Base-by-base conservation (phyloP, 2,797 vertebrate genomes). In the Anguilla megastoma region DNA sequence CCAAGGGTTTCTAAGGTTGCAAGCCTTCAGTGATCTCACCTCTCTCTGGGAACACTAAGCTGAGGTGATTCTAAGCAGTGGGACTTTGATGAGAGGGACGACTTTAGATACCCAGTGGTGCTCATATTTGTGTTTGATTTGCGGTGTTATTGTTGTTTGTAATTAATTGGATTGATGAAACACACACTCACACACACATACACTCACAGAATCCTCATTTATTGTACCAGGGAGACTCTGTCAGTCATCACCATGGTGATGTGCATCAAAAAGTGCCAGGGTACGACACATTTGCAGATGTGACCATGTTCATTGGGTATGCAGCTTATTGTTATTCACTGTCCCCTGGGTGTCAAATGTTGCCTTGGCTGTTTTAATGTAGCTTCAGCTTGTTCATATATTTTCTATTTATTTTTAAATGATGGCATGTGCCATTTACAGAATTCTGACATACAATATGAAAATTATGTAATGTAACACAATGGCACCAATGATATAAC, bases 201-300 rank as follows among this genome's bases (percentile, higher is more conserved):
- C 30, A 71, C 45, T 54, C 41, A 87, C 36, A n/a, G 36, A 88
- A 52, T 48, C 85, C 87, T 88, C 58, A 86, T 92, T 91, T 91
- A 91, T 91, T 88, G 86, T 85, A 30, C 86, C 30, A 88, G 76
- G 83, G 89, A 87, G 85, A 88, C 91, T 41, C 63, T 89, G 89
- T 85, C 89, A 76, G 90, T 91, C 88, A 90, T 93, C 90, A 89
- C 91, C 91, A 92, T 91, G 88, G 90, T 74, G 90, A 71, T 63
- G 45, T 50, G 86, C 52, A 69, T 89, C 86, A 66, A 66, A 76
- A 71, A 91, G 88, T 63, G 89, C 89, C 80, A 76, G 69, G 88
- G 90, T 90, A 90, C 90, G 85, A 90, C 87, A 63, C 89, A 41
- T 89, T 89, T 91, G 87, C 93, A 92, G 92, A 92, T 93, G 91